Evolutionary conservation across 2,113 vertebrate genomes (phyloP), one percentile per base, ranked within the genome.

Genomic region (Esox niger): DNA sequence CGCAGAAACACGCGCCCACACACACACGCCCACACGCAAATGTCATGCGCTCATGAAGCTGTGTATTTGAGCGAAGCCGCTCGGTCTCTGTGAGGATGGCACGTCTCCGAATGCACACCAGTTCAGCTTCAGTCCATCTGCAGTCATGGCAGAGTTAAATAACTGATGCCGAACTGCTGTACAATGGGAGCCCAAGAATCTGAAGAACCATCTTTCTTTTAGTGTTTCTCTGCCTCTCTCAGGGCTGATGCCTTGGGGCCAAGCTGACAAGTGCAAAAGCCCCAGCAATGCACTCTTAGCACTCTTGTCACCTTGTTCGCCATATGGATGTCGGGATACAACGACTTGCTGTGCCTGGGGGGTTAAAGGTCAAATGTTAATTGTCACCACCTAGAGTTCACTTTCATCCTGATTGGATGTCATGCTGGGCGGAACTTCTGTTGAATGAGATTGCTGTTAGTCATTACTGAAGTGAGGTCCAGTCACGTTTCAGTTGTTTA

Each of bases 251-350:
- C 76, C 49, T 80, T 70, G 75, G 73, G 82, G 78, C 76, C 70
- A 76, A 74, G 57, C 86, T 86, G 85, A 82, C 86, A 82, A 79
- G 75, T 73, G 82, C 81, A 79, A 80, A 89, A 74, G 78, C 69
- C 64, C 52, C 71, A 68, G 79, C 69, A 86, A 76, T 25, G 77
- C 79, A 80, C 82, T 66, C 62, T 81, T 46, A 57, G 69, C 79
- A 87, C 81, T 71, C n/a, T n/a, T n/a, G 43, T 87, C 89, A 92
- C 91, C 91, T 92, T 88, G 87, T 88, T 63, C 87, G 91, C 89
- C 91, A 92, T 92, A 84, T 88, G 81, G 90, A 83, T 65, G 83
- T 92, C 87, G 75, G 85, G 81, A 84, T 79, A 86, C 86, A 83
- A 87, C 85, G 73, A 86, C 84, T 85, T 87, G 81, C 87, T 88